Percentiles rank a stretch among this genome's conserved stretches.
Conservation (phyloP, 2,888 invertebrate species). For the Apoda limacodes region DNA sequence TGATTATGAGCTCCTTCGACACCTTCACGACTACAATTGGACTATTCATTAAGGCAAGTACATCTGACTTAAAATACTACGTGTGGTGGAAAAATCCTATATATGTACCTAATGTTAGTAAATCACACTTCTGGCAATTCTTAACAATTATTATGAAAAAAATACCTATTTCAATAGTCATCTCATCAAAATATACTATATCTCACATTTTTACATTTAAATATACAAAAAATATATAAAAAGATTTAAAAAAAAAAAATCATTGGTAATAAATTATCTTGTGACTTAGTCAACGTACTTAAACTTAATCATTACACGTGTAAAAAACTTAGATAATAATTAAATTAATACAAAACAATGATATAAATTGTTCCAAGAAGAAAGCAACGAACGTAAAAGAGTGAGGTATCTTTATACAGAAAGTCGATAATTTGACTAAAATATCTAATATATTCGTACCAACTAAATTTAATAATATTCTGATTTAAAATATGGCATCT, state of each 20-base stretch:
- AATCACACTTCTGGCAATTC: slow-evolving; percentile 55
- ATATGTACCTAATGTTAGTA: too few relatives aligned
- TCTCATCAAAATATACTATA: slow-evolving; percentile 45
- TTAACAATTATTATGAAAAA: slow-evolving; percentile 36
- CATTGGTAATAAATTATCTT: slow-evolving; percentile 69
- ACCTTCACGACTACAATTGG: too few relatives aligned
- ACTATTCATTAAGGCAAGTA: too few relatives aligned
- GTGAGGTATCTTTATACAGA: slow-evolving; percentile 47
- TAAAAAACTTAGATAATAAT: slow-evolving; percentile 21
- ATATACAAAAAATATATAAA: slow-evolving; percentile 48
- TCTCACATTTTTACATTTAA: slow-evolving; percentile 46
- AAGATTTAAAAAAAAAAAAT: slow-evolving; percentile 66
- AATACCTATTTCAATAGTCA: slow-evolving; percentile 32
- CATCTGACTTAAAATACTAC: too few relatives aligned
- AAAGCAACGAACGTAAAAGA: slow-evolving; percentile 36
- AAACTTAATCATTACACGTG: slow-evolving; percentile 28
- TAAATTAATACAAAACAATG: slow-evolving; percentile 25
- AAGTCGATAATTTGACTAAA: slow-evolving; percentile 37
- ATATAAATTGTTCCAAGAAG: slow-evolving; percentile 30
- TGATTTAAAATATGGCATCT: slow-evolving; percentile 61
- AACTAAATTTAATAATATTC: slow-evolving; percentile 34
- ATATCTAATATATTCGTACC: slow-evolving; percentile 25
- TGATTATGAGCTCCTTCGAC: too few relatives aligned
- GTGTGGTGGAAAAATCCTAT: too few relatives aligned
- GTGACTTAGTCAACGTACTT: slow-evolving; percentile 66